Evolutionary conservation across 1,140 invertebrate genomes (phyloP), one percentile per base, ranked within the genome.

Genomic region (Battus philenor): DNA sequence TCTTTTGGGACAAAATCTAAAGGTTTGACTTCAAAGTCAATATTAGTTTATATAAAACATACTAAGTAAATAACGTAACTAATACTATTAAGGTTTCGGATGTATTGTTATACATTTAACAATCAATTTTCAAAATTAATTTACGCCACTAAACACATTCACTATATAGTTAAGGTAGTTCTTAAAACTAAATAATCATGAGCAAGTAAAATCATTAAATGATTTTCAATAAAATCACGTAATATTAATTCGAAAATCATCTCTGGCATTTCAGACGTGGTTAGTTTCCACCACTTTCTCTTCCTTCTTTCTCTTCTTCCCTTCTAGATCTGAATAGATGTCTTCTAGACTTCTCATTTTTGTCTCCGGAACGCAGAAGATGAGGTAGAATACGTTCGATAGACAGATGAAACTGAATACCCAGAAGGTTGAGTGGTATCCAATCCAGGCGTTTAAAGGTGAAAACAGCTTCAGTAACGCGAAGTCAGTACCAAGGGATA

Each of bases 281-380:
- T 75, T 70, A 4, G 56, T 66, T 49, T 79, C 69, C 4, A 72
- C 61, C 0, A 67, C 49, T 10, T 47, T 29, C 26, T 60, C 44
- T 8, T 33, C 43, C 15, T 56, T 68, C 33, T 53, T 71, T 34
- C 38, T 63, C 24, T 64, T 73, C 18, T 61, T 80, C 8, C 76
- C 76, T 29, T 78, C 72, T 39, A 84, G 49, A 32, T 84, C 80
- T 0, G 69, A 65, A 41, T 84, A 84, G 26, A 94, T 92, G 58
- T 93, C 91, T 60, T 94, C 91, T 13, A 94, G 70, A n/a, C 78
- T 89, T 49, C 90, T 89, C 43, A 92, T 93, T 62, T 93, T 93
- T 0, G 93, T 94, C 68, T 94, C 93, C 2, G 92, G 92, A 1
- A 94, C 88, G 36, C 90, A 89, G 52, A 90, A 86, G 12, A 89